Evolutionary conservation across 2,888 invertebrate species (phyloP).

Genomic region (Macrophya annulata): DNA sequence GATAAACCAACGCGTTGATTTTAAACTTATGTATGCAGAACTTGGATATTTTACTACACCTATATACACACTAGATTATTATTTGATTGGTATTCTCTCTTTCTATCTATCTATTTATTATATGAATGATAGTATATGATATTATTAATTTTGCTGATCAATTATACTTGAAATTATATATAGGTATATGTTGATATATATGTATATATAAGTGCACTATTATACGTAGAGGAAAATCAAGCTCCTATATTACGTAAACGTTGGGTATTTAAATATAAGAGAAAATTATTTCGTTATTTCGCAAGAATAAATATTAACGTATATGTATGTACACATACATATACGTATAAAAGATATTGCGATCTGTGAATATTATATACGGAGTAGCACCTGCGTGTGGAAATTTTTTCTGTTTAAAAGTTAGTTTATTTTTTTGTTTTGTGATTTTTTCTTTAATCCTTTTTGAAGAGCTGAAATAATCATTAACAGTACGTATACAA

Average conservation of each 20-base stretch:
- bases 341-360: not conserved
- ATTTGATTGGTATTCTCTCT: not conserved
- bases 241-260: not conserved
- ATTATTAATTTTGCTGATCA: slow-evolving; percentile 9
- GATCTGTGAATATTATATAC: not conserved
- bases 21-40: not conserved
- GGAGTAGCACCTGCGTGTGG: not conserved
- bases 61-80: not conserved
- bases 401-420: not conserved
- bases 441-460: not conserved
- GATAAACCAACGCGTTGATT: not conserved
- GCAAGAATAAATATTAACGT: not conserved
- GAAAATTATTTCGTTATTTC: slow-evolving; percentile 10
- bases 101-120: too few relatives aligned
- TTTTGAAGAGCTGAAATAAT: not conserved
- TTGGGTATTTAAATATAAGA: not conserved
- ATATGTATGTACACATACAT: not conserved
- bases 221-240: not conserved
- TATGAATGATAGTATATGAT: not conserved
- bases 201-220: not conserved
- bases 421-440: not conserved
- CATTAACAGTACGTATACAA: slow-evolving; percentile 10
- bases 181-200: too few relatives aligned
- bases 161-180: not conserved
- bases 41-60: not conserved